Conservation (phyloP, 2,797 vertebrate species). For the Phyllotis vaccarum region DNA sequence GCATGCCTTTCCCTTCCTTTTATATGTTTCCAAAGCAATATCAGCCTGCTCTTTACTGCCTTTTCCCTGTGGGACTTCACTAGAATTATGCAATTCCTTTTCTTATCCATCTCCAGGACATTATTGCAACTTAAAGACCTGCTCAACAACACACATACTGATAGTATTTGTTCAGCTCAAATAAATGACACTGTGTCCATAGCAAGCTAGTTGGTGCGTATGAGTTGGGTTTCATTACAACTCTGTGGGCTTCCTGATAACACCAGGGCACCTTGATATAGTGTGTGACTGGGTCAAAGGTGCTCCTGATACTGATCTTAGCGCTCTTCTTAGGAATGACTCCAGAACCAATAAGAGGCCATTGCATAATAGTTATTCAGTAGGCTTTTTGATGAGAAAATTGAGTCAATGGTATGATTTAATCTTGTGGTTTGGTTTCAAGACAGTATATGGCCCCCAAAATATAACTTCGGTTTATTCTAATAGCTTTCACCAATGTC, state of each 20-base stretch:
- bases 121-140: not conserved
- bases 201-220: not conserved
- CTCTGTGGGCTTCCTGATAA: not conserved
- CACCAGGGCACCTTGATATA: not conserved
- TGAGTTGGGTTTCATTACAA: not conserved
- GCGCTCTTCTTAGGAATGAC: not conserved
- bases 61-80: not conserved
- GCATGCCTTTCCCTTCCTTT: not conserved
- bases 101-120: not conserved
- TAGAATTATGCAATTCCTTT: not conserved
- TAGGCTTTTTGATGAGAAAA: not conserved
- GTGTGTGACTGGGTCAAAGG: not conserved
- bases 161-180: not conserved
- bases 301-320: not conserved
- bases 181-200: not conserved
- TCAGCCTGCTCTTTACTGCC: not conserved
- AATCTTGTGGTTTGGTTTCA: constrained; percentile 50
- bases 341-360: not conserved
- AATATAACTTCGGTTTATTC: constrained; percentile 48
- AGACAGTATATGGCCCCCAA: not conserved
- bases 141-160: not conserved
- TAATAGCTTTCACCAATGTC: not conserved
- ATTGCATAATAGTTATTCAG: not conserved
- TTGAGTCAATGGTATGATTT: not conserved
- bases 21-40: not conserved